These are phyloP conservation scores for Hozukius guyotensis DNA, from an alignment of 2,797 vertebrate species.

Conservation along the genomic window DNA sequence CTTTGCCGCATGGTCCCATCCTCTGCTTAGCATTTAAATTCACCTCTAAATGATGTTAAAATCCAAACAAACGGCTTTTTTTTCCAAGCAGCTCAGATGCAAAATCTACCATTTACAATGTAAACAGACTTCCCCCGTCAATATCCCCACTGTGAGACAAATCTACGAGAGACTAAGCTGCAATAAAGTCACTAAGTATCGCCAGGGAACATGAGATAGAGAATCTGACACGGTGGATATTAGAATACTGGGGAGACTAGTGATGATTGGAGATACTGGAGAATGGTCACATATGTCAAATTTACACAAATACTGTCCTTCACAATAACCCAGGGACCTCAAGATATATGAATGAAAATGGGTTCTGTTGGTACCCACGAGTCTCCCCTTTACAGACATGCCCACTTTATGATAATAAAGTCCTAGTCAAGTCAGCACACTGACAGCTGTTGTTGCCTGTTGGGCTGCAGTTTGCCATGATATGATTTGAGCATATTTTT, in stretches of 20 bases:
- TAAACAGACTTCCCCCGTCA: constrained; percentile 9
- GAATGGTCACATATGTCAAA: not conserved
- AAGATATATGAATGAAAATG: too few relatives aligned
- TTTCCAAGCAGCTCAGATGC: not conserved
- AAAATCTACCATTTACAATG: constrained; percentile 7
- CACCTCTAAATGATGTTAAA: constrained; percentile 15
- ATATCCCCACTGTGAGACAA: not conserved
- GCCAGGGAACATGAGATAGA: not conserved
- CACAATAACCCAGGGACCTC: not conserved
- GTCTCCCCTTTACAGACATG: too few relatives aligned
- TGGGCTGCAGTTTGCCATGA: too few relatives aligned
- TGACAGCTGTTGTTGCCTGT: too few relatives aligned
- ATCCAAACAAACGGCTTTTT: not conserved
- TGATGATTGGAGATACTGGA: constrained; percentile 6
- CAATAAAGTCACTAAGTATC: not conserved
- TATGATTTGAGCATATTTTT: fast-evolving
- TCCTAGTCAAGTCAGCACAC: too few relatives aligned
- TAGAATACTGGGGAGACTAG: not conserved
- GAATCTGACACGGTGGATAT: not conserved
- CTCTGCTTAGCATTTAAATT: constrained; percentile 28
- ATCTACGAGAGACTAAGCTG: not conserved
- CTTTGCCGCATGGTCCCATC: not conserved
- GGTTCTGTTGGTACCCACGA: too few relatives aligned
- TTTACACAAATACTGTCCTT: not conserved
- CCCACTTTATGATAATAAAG: too few relatives aligned